Base-by-base conservation (phyloP, 2,888 invertebrate genomes). In the Macaria notata region DNA sequence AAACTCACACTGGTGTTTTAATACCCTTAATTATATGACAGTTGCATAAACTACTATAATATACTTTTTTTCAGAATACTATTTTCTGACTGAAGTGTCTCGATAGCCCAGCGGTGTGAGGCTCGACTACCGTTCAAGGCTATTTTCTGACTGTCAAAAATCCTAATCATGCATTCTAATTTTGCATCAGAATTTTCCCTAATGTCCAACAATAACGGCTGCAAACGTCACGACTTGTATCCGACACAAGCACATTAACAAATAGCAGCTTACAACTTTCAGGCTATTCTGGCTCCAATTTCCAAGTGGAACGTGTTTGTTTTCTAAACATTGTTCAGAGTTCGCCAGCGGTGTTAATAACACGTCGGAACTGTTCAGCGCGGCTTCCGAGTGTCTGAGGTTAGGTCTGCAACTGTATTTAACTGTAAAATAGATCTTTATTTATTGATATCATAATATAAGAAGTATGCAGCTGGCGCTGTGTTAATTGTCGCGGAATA, bases 241-340 rank as follows among this genome's bases (percentile, higher is more conserved):
- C 30, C 42, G 8, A 39, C 46, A 47, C 19, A 9, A 30, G 43
- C 50, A 9, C 44, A n/a, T 50, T 45, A 44, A 50, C 48, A 48
- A 47, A 54, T 46, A 46, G 49, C 52, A 54, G 19, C 50, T 54
- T 51, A 59, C 51, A 54, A 54, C 54, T 54, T 59, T 47, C 43
- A 59, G 54, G 48, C 62, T 64, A 66, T 66, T 61, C 60, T 56
- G 58, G 59, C 33, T 67, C 56, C 65, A 61, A 67, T 67, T 65
- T 62, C 65, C 52, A 51, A 59, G 56, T 36, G 56, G 62, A 63
- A 63, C 66, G 65, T 67, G 65, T 63, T 63, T 67, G 63, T 67
- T 67, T 67, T 65, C 66, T 51, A 67, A 67, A 67, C 65, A 65
- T 43, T 56, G 63, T 49, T 54, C 49, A 41, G 57, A 62, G 57